phyloP scores from a whole-genome alignment of 1,140 invertebrate genomes.

The Octopus bimaculoides region DNA sequence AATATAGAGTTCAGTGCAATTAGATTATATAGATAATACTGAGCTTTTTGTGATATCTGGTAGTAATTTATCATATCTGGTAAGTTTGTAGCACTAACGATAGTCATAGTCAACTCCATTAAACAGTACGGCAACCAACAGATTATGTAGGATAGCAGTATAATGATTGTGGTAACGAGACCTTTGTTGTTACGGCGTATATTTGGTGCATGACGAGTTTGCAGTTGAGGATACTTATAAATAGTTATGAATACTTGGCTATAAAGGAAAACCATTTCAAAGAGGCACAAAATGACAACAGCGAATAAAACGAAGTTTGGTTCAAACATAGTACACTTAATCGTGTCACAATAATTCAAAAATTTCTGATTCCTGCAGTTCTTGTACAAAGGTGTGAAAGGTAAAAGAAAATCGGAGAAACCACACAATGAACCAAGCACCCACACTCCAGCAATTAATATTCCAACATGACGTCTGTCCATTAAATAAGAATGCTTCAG shows the following conservation, averaged over 20 bases:
- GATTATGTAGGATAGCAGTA: slow-evolving; percentile 67
- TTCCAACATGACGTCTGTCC: slow-evolving; percentile 63
- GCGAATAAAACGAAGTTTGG: slow-evolving; percentile 46
- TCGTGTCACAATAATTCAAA: slow-evolving; percentile 55
- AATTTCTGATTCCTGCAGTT: slow-evolving; percentile 39
- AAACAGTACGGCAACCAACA: slow-evolving; percentile 68
- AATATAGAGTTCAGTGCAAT: slow-evolving; percentile 67
- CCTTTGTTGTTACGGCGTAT: slow-evolving; percentile 63
- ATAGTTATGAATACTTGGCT: slow-evolving; percentile 26
- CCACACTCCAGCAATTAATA: slow-evolving; percentile 70
- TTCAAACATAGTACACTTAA: slow-evolving; percentile 48
- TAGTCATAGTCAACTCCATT: slow-evolving; percentile 34
- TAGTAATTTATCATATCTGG: slow-evolving; percentile 22
- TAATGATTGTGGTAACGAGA: slow-evolving; percentile 67
- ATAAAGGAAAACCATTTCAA: slow-evolving; percentile 41
- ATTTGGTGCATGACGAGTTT: slow-evolving; percentile 20
- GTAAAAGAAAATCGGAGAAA: slow-evolving; percentile 53
- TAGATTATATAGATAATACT: slow-evolving; percentile 52
- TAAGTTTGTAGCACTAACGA: slow-evolving; percentile 27
- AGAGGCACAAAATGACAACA: slow-evolving; percentile 57
- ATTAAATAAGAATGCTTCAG: slow-evolving; percentile 74
- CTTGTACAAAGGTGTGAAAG: neutral
- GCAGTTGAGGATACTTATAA: neutral
- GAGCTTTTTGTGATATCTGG: slow-evolving; percentile 24
- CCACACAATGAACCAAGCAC: slow-evolving; percentile 60